These are phyloP conservation scores for Chionoecetes opilio DNA, from an alignment of 1,140 invertebrate genomes.

Conservation along the genomic window DNA sequence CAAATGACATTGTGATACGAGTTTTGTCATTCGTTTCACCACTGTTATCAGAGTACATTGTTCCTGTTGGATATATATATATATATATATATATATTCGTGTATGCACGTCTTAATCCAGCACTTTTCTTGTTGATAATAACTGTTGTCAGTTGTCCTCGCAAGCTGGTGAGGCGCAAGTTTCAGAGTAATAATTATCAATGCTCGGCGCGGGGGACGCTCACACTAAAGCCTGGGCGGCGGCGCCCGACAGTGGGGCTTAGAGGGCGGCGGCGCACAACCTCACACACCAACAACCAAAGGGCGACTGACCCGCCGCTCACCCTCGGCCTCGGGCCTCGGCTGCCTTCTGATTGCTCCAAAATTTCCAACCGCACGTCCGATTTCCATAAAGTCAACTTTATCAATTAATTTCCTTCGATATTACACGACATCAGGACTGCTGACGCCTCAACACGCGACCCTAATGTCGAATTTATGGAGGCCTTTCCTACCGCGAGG, in stretches of 20 bases:
- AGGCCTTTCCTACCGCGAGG: too few relatives aligned
- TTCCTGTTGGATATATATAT: background rate
- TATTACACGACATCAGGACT: background rate
- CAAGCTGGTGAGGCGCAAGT: too few relatives aligned
- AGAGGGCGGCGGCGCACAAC: background rate
- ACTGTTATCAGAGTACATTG: background rate
- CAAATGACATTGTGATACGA: background rate
- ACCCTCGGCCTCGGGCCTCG: background rate
- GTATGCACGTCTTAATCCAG: too few relatives aligned
- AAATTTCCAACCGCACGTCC: background rate
- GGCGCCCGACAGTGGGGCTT: background rate
- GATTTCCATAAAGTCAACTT: background rate
- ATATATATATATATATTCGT: background rate
- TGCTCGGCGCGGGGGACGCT: background rate
- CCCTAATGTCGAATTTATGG: too few relatives aligned
- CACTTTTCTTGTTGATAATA: too few relatives aligned
- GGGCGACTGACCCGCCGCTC: background rate
- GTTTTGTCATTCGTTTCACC: background rate
- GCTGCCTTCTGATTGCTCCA: background rate
- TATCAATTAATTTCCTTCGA: background rate
- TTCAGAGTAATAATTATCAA: too few relatives aligned
- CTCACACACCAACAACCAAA: background rate
- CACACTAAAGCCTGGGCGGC: background rate
- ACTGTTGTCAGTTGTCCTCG: too few relatives aligned
- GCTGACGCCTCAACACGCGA: too few relatives aligned